Evolutionary conservation across 2,888 invertebrate genomes (phyloP), one percentile per base, ranked within the genome.

Genomic region (Dasysyrphus albostriatus): DNA sequence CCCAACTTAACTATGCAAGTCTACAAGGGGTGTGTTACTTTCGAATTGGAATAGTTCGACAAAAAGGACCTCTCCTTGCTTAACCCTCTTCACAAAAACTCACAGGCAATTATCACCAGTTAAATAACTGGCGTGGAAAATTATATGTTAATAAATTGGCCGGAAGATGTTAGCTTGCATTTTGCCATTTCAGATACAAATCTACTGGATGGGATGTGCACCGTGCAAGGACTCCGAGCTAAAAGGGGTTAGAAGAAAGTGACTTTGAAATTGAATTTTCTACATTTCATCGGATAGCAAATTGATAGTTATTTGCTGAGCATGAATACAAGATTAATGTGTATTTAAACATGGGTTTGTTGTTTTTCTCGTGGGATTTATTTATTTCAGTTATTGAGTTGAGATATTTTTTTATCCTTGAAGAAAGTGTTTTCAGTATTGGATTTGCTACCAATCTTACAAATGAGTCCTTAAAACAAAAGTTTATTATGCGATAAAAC

Each of bases 131-230:
- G 89, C 85, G 85, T 89, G 89, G 89, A 89, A 89, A 89, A 89
- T 89, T 89, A 88, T 88, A 89, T 89, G 88, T 89, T 89, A 89
- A 89, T 89, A 88, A 89, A 89, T 89, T 89, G 88, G 88, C 88
- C 88, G 88, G 88, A 89, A 89, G 77, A 87, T 83, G 75, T 78
- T 87, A 47, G 82, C 56, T 65, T 82, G 74, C 56, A 58, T 63
- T 54, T 59, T 73, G 51, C 12, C n/a, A 14, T 42, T 69, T 42
- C 39, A 42, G 51, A 70, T 69, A 72, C 4, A 54, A 32, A 65
- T 63, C 63, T n/a, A n/a, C n/a, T 24, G 32, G 47, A n/a, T 75
- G 9, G 14, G 54, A 29, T 29, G 7, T 10, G 16, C 5, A 1
- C 8, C 0, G 5, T 75, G 16, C 63, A 39, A 7, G 34, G 10